Base-by-base conservation (phyloP, 1,140 invertebrate species). In the Saccostrea glomerata region DNA sequence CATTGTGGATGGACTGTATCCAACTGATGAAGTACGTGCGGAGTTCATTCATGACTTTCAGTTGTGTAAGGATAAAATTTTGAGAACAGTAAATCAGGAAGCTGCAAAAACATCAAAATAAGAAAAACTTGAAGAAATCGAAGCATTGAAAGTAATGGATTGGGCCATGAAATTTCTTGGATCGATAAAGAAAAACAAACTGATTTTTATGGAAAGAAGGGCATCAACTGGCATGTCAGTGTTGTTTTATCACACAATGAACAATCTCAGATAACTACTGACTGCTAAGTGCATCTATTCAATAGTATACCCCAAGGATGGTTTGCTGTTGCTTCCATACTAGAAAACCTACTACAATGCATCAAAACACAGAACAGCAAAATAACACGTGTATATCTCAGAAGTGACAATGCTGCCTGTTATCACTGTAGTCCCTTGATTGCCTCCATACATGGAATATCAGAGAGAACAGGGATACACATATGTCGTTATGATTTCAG, bases 341-440 rank as follows among this genome's bases (percentile, higher is more conserved):
- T 86, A 6, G 25, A 70, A 15, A 54, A 82, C 47, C 12, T 82
- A 17, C 40, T 86, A 4, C n/a, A 25, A n/a, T 25, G 47, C 40
- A 70, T 86, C 36, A 86, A 86, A 30, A 30, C 11, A 5, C 66
- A 86, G 23, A 86, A 25, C 47, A 15, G 20, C 12, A 56, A 55
- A 12, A 40, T 86, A 54, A 70, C 60, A 40, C 12, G 17, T 30
- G 54, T 70, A 25, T 86, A 55, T 54, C 86, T 86, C 25, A 86
- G 66, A 82, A 86, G 86, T 86, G 86, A 86, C 36, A 86, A 86
- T 86, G 86, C 86, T 56, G 86, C 40, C n/a, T 86, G 86, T 60
- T 86, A 86, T 82, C 86, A 86, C 23, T 86, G 85, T 86, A 63
- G 85, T 20, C 54, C 63, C n/a, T 36, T 86, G 15, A 36, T 70